Base-by-base conservation (phyloP, 2,113 vertebrate species). In the Neolamprologus sp. region DNA sequence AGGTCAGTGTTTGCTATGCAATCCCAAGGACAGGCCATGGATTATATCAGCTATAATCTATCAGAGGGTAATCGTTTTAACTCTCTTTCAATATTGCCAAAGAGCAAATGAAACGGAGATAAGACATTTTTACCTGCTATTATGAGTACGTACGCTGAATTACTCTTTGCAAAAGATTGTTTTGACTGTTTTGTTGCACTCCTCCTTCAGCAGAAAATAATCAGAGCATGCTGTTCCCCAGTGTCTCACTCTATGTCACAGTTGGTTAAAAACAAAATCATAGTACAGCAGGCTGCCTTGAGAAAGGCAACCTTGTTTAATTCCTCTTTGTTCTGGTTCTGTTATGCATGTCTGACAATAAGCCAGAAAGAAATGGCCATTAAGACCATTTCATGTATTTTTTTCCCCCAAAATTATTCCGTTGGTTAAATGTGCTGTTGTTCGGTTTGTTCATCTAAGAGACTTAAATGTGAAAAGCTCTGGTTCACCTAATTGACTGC, bases 221-320 rank as follows among this genome's bases (percentile, higher is more conserved):
- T 65, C 58, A 83, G 85, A 87, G 79, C 85, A 49, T 87, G 88
- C 47, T 86, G 71, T 87, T 86, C 63, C 60, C 53, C 79, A 8
- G 11, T 14, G 83, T 58, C 42, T 89, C 84, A 85, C 30, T 71
- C 68, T 58, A 17, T 82, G 85, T 86, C 82, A 89, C 88, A 88
- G 73, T 42, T 91, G 80, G 85, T 90, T 91, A 81, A 71, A 51
- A 89, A 47, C 82, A 75, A 88, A 84, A 82, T 89, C 58, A 78
- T 82, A 75, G 53, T 80, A 28, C 42, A 83, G 80, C 84, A 54
- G 37, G 33, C 65, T 68, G 86, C 57, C 73, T 60, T 89, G 60
- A 84, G 21, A 85, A 81, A 85, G 84, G 21, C 51, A 47, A 47
- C 37, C 83, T 54, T 55, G 12, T 82, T 87, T 86, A 57, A 87